These are phyloP conservation scores for Amblyopsis rosae DNA, from an alignment of 2,113 vertebrate species.

Conservation along the genomic window DNA sequence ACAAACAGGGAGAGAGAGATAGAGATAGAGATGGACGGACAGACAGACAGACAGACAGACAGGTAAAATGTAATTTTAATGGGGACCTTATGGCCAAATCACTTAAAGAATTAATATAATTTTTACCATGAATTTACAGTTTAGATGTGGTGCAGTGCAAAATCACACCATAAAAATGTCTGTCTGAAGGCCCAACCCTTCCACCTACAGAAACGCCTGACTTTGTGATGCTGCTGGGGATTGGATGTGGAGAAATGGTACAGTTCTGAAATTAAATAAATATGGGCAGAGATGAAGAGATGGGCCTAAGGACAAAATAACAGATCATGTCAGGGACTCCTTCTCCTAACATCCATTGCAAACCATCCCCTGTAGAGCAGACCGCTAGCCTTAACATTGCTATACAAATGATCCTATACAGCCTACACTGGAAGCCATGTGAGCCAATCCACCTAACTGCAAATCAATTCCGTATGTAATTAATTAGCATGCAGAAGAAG, in stretches of 20 bases:
- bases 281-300: constrained; percentile 17
- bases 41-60: not conserved
- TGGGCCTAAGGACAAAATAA: constrained; percentile 16
- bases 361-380: too few relatives aligned
- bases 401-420: not conserved
- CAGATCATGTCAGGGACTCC: not conserved
- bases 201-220: constrained; percentile 30
- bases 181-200: not conserved
- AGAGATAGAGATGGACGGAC: not conserved
- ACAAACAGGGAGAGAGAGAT: not conserved
- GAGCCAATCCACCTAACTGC: constrained; percentile 50
- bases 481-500: constrained; percentile 48
- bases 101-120: constrained; percentile 19
- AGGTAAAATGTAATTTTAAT: constrained; percentile 28
- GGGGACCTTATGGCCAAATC: constrained; percentile 39
- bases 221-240: constrained; percentile 4
- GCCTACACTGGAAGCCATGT: constrained; percentile 19
- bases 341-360: not conserved
- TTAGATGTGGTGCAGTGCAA: constrained; percentile 3
- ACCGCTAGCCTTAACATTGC: too few relatives aligned
- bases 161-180: constrained; percentile 17
- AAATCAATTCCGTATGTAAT: constrained; percentile 42
- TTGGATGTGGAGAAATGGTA: not conserved
- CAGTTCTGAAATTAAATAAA: constrained; percentile 38
- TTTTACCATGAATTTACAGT: constrained; percentile 4